A percentile compares a stretch with the other conserved stretches of the same genome.
Evolutionary conservation across 2,797 vertebrate species (phyloP).

Genomic region (Ibycter americanus): DNA sequence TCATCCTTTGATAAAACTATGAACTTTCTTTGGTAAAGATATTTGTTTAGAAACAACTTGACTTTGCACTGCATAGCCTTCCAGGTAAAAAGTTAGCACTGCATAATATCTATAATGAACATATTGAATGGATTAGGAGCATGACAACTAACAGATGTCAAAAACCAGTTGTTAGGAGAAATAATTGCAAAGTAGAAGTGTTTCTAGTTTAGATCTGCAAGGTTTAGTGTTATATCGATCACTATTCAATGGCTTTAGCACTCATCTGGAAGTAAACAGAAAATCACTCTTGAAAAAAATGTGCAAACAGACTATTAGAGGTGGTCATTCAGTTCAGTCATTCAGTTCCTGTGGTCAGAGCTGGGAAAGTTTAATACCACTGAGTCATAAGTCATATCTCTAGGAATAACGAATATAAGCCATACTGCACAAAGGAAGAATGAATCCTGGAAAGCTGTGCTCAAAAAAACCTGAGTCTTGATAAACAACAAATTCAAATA

Average conservation of each 20-base stretch:
- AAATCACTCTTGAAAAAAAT: not conserved
- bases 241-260: constrained; percentile 33
- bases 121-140: constrained; percentile 49
- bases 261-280: constrained; percentile 35
- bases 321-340: not conserved
- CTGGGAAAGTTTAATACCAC: not conserved
- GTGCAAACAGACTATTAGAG: not conserved
- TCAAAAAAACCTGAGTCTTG: not conserved
- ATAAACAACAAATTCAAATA: not conserved
- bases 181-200: constrained; percentile 21
- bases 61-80: not conserved
- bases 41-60: not conserved
- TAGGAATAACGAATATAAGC: not conserved
- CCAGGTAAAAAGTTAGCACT: not conserved
- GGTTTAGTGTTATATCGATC: constrained; percentile 3
- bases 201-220: constrained; percentile 37
- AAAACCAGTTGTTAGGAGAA: constrained; percentile 17
- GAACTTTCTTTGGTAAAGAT: not conserved
- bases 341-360: not conserved
- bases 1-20: not conserved
- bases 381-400: not conserved
- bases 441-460: not conserved
- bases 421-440: not conserved
- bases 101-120: not conserved
- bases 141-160: constrained; percentile 45